phyloP scores from a whole-genome alignment of 1,140 invertebrate species.

The Brachionus asplanchnoidis region DNA sequence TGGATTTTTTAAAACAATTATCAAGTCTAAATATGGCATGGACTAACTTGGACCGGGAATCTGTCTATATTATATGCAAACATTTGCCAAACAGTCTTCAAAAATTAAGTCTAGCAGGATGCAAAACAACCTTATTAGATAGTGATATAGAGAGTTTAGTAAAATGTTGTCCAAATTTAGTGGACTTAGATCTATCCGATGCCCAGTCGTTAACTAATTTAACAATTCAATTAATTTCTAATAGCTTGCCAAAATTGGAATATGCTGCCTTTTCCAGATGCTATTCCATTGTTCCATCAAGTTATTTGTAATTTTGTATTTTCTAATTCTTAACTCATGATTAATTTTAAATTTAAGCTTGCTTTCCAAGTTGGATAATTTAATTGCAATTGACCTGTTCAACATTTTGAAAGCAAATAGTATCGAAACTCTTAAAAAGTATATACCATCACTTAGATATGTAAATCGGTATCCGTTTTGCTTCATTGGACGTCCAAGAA shows the following conservation, averaged over 20 bases:
- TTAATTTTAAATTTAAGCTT: background rate
- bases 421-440: constrained; percentile 12
- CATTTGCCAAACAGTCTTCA: constrained; percentile 64
- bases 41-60: constrained; percentile 65
- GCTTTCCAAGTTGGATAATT: background rate
- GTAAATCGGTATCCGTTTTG: constrained; percentile 25
- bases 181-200: constrained; percentile 79
- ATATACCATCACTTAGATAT: constrained; percentile 1
- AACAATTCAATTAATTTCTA: constrained; percentile 62
- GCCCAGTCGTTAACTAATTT: constrained; percentile 66
- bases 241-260: constrained; percentile 66
- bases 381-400: constrained; percentile 12
- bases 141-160: constrained; percentile 66
- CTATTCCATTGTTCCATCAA: constrained; percentile 67
- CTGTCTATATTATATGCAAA: constrained; percentile 63
- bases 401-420: constrained; percentile 19
- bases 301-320: constrained; percentile 61
- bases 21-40: constrained; percentile 73
- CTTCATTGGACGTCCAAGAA: constrained; percentile 2
- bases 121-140: constrained; percentile 68
- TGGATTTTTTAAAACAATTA: constrained; percentile 65
- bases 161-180: constrained; percentile 65
- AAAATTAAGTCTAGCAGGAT: constrained; percentile 74
- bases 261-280: constrained; percentile 77
- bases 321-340: background rate